phyloP scores from a whole-genome alignment of 2,888 invertebrate genomes.

The Hemithea aestivaria region DNA sequence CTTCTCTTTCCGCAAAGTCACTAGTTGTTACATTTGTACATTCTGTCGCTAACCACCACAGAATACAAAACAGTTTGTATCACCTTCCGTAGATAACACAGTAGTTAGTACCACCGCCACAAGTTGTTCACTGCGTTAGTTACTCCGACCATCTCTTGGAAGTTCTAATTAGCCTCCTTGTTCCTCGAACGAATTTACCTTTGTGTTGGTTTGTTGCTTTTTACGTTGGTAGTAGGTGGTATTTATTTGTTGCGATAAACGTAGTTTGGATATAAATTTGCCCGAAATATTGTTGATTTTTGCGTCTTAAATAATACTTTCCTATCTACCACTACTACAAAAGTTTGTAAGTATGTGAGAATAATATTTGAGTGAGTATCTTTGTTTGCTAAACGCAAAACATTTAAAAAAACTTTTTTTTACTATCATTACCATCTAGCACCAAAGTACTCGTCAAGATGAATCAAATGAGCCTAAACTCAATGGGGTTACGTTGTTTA shows the following conservation, averaged over 20 bases:
- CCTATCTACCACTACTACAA: too few relatives aligned
- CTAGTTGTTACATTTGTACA: constrained; percentile 21
- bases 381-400: too few relatives aligned
- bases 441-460: too few relatives aligned
- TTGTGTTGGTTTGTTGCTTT: constrained; percentile 21
- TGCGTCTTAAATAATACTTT: too few relatives aligned
- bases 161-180: constrained; percentile 50
- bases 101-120: constrained; percentile 10
- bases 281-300: too few relatives aligned
- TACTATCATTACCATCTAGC: too few relatives aligned
- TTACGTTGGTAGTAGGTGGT: constrained; percentile 9
- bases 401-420: too few relatives aligned
- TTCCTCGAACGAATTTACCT: constrained; percentile 40
- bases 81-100: neutral
- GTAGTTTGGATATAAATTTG: neutral
- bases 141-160: constrained; percentile 44
- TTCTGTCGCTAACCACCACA: constrained; percentile 21
- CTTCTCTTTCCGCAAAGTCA: too few relatives aligned
- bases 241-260: constrained; percentile 2
- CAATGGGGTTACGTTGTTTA: too few relatives aligned
- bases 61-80: constrained; percentile 5
- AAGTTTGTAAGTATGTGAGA: too few relatives aligned
- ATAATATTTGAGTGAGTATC: too few relatives aligned
- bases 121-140: constrained; percentile 37
- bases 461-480: too few relatives aligned